These are phyloP conservation scores for Calliopum simillimum DNA, from an alignment of 2,888 invertebrate species.

Conservation along the genomic window DNA sequence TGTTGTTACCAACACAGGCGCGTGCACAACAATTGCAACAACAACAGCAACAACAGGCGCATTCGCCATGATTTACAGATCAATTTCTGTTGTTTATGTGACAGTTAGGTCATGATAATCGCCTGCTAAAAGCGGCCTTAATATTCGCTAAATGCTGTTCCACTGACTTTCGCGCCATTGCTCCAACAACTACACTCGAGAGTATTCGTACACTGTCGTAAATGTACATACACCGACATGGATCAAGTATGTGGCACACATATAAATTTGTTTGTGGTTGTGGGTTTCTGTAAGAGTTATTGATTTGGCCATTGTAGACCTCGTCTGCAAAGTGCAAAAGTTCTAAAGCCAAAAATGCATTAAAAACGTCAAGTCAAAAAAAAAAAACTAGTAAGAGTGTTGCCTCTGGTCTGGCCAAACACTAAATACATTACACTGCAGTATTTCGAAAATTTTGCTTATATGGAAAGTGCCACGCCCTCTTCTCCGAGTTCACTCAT, in stretches of 20 bases:
- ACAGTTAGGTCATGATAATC: slow-evolving; percentile 51
- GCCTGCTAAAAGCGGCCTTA: slow-evolving; percentile 34
- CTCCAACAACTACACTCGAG: not conserved
- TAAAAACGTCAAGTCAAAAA: too few relatives aligned
- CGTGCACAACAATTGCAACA: not conserved
- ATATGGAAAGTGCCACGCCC: too few relatives aligned
- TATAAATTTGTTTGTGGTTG: not conserved
- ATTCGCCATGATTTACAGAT: slow-evolving; percentile 49
- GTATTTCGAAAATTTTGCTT: too few relatives aligned
- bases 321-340: not conserved
- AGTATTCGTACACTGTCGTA: too few relatives aligned
- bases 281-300: slow-evolving; percentile 19
- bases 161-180: slow-evolving; percentile 11
- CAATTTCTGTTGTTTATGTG: slow-evolving; percentile 53
- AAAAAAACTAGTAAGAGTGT: too few relatives aligned
- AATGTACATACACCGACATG: too few relatives aligned
- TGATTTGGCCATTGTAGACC: slow-evolving; percentile 19
- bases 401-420: too few relatives aligned
- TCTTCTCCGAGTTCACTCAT: too few relatives aligned
- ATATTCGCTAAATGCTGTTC: slow-evolving; percentile 34
- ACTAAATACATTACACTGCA: too few relatives aligned
- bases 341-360: slow-evolving; percentile 16
- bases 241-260: too few relatives aligned
- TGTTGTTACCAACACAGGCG: not conserved
- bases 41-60: slow-evolving; percentile 17